A percentile compares a stretch with the other conserved stretches of the same genome.
These are phyloP conservation scores for Drosophila anomelani DNA, from an alignment of 2,888 invertebrate species.

Conservation along the genomic window DNA sequence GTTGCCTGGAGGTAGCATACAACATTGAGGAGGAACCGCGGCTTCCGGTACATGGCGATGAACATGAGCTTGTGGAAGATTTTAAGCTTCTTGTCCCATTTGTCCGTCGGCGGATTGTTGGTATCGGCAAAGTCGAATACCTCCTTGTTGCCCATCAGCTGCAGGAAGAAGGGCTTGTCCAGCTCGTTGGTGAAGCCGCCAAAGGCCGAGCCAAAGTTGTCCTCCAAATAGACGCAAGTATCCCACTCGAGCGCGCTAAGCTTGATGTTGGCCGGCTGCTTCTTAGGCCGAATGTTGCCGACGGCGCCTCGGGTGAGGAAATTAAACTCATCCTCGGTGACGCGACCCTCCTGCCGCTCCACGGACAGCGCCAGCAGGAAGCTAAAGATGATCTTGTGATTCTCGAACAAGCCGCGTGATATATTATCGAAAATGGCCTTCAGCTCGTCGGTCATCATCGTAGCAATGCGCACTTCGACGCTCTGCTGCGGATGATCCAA, in stretches of 20 bases:
- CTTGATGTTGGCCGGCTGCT: slow-evolving; percentile 86
- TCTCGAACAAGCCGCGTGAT: slow-evolving; percentile 95
- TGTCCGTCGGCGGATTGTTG: slow-evolving; percentile 80
- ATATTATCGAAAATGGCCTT: slow-evolving; percentile 93
- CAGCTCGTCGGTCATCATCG: slow-evolving; percentile 91
- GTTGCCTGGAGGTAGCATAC: slow-evolving; percentile 91
- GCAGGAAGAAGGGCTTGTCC: slow-evolving; percentile 86
- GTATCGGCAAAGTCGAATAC: slow-evolving; percentile 86
- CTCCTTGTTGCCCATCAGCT: slow-evolving; percentile 87
- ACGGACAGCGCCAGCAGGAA: slow-evolving; percentile 93
- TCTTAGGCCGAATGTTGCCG: slow-evolving; percentile 85
- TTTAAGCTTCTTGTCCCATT: slow-evolving; percentile 88
- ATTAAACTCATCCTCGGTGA: slow-evolving; percentile 89
- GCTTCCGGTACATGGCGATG: slow-evolving; percentile 90
- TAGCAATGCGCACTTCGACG: slow-evolving; percentile 88
- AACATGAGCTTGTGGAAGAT: slow-evolving; percentile 93
- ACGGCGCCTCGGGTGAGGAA: slow-evolving; percentile 91
- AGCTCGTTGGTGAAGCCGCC: slow-evolving; percentile 86
- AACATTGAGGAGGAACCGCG: slow-evolving; percentile 92
- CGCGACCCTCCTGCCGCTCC: slow-evolving; percentile 86
- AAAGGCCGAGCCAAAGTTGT: slow-evolving; percentile 86
- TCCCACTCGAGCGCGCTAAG: slow-evolving; percentile 90
- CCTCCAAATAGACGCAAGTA: slow-evolving; percentile 87
- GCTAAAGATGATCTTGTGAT: slow-evolving; percentile 95
- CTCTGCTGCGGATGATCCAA: slow-evolving; percentile 89